These are phyloP conservation scores for Aricia agestis DNA, from an alignment of 1,140 invertebrate genomes.

Conservation along the genomic window DNA sequence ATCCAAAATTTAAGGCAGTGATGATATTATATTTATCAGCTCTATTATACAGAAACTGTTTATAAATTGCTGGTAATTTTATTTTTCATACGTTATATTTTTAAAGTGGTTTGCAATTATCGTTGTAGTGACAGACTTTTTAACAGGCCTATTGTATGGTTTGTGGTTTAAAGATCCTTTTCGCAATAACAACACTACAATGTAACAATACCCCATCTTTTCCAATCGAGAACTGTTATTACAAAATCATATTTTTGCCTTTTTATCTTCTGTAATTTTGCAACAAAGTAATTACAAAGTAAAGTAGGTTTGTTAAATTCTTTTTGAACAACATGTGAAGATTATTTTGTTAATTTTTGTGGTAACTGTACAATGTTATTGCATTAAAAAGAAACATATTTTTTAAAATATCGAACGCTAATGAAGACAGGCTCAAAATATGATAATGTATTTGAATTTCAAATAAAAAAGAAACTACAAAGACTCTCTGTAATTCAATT, in stretches of 20 bases:
- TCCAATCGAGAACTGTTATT: neutral
- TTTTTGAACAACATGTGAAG: neutral
- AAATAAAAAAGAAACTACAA: neutral
- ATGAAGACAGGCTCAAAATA: no score
- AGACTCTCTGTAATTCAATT: slow-evolving; percentile 19
- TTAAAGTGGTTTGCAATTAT: neutral
- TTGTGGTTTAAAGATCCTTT: neutral
- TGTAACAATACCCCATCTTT: neutral
- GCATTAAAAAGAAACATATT: no score
- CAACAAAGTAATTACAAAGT: neutral
- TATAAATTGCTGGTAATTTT: no score
- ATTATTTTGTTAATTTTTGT: no score
- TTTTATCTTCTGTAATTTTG: neutral
- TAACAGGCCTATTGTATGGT: neutral
- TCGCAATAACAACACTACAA: neutral
- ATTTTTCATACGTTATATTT: neutral
- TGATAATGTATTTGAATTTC: no score
- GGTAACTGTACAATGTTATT: no score
- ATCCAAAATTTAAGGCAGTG: no score
- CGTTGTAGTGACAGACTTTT: neutral
- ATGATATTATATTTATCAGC: no score
- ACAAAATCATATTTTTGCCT: neutral
- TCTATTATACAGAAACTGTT: no score
- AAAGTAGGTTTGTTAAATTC: no score
- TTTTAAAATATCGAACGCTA: no score